phyloP scores from a whole-genome alignment of 2,888 invertebrate genomes.

The Andrena marginata region DNA sequence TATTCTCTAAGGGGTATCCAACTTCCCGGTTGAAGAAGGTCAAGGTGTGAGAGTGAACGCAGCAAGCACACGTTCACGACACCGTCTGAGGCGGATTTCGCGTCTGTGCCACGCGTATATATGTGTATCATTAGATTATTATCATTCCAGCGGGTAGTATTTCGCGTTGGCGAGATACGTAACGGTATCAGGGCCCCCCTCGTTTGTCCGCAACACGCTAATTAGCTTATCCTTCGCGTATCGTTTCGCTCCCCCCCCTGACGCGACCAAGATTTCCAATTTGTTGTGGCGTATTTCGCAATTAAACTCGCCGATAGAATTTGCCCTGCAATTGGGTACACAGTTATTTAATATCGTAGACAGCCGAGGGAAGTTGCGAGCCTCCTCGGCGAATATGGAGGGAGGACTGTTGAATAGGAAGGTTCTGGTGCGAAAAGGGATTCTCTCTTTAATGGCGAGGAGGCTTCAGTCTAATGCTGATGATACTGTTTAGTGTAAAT shows the following conservation, averaged over 20 bases:
- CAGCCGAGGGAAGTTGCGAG: too few species aligned
- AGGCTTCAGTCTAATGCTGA: too few species aligned
- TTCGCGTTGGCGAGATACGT: slow-evolving; percentile 52
- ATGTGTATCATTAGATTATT: slow-evolving; percentile 60
- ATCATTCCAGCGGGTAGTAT: slow-evolving; percentile 53
- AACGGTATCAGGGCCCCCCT: slow-evolving; percentile 59
- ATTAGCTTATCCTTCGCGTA: slow-evolving; percentile 51
- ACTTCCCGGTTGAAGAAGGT: slow-evolving; percentile 77
- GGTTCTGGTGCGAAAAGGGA: too few species aligned
- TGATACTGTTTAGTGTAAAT: too few species aligned
- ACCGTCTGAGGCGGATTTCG: slow-evolving; percentile 21
- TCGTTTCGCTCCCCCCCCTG: slow-evolving; percentile 19
- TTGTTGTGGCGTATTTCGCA: slow-evolving; percentile 16
- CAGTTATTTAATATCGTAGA: background rate
- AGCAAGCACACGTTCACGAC: slow-evolving; percentile 45
- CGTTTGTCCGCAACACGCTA: slow-evolving; percentile 56
- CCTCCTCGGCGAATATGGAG: too few species aligned
- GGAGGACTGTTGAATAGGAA: too few species aligned
- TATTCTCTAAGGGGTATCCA: slow-evolving; percentile 36
- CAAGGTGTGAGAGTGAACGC: slow-evolving; percentile 77
- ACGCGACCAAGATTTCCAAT: slow-evolving; percentile 19
- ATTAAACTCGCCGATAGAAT: slow-evolving; percentile 11
- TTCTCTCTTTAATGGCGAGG: too few species aligned
- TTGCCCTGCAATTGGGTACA: background rate
- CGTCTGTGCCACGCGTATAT: slow-evolving; percentile 5